Evolutionary conservation across 2,888 invertebrate species (phyloP).

Genomic region (Phytoseiulus persimilis): DNA sequence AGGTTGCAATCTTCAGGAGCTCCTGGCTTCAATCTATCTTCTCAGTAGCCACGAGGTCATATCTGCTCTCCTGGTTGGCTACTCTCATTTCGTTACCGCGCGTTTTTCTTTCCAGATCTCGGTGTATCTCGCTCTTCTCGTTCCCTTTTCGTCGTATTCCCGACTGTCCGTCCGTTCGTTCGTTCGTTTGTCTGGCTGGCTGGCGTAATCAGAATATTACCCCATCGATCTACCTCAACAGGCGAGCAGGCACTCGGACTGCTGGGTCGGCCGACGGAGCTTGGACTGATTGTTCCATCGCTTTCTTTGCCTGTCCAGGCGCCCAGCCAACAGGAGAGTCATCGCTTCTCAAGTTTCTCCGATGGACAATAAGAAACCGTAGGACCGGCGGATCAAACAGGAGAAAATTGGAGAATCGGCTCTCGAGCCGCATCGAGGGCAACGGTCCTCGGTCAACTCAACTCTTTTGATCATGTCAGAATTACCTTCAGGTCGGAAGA

Average conservation of each 20-base stretch:
- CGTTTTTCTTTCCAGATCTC: background rate
- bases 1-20: background rate
- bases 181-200: background rate
- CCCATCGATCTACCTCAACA: slow-evolving; percentile 5
- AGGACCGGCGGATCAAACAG: background rate
- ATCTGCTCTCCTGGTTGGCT: background rate
- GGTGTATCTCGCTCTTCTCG: background rate
- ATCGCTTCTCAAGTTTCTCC: background rate
- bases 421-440: too few species aligned
- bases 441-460: background rate
- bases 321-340: background rate
- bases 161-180: background rate
- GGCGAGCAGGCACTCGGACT: background rate
- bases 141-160: too few species aligned
- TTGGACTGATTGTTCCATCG: background rate
- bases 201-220: background rate
- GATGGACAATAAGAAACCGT: background rate
- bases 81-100: background rate
- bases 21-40: background rate
- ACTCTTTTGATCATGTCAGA: too few species aligned
- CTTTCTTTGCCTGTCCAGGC: background rate
- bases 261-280: background rate
- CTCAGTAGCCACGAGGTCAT: background rate
- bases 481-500: too few species aligned
- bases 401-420: background rate